Conservation (phyloP, 2,797 vertebrate species). For the Morus bassanus region DNA sequence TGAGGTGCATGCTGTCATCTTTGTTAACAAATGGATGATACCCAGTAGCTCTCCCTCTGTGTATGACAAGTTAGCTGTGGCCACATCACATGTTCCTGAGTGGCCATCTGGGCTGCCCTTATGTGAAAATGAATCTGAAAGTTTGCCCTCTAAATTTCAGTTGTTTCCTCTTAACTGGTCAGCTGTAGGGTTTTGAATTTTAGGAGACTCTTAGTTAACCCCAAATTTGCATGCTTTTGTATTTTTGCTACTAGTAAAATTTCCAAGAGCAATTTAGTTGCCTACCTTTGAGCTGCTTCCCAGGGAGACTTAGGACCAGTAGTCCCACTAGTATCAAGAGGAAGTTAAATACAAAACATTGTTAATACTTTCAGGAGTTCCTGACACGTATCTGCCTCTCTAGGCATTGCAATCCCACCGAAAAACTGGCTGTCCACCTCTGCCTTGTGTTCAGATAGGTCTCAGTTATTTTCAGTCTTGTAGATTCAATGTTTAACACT, state of each 20-base stretch:
- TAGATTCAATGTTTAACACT: neutral
- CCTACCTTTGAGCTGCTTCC: neutral
- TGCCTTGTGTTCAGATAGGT: neutral
- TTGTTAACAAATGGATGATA: neutral
- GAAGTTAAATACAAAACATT: neutral
- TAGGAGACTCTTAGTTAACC: neutral
- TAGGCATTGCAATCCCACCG: neutral
- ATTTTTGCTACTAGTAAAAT: neutral
- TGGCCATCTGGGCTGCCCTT: neutral
- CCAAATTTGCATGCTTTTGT: neutral
- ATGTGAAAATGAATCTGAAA: neutral
- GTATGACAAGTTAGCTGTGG: neutral
- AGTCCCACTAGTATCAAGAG: neutral
- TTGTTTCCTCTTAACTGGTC: neutral
- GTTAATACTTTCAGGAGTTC: neutral
- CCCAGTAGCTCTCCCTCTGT: neutral
- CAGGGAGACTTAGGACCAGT: neutral
- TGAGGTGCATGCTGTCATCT: neutral
- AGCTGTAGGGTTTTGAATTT: neutral
- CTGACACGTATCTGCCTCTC: neutral
- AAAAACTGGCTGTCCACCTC: neutral
- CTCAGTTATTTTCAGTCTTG: neutral
- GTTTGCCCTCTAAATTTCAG: neutral
- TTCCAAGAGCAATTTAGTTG: neutral
- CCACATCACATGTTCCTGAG: rapidly evolving